Evolutionary conservation across 1,140 invertebrate genomes (phyloP).

Genomic region (Drosophila repleta): DNA sequence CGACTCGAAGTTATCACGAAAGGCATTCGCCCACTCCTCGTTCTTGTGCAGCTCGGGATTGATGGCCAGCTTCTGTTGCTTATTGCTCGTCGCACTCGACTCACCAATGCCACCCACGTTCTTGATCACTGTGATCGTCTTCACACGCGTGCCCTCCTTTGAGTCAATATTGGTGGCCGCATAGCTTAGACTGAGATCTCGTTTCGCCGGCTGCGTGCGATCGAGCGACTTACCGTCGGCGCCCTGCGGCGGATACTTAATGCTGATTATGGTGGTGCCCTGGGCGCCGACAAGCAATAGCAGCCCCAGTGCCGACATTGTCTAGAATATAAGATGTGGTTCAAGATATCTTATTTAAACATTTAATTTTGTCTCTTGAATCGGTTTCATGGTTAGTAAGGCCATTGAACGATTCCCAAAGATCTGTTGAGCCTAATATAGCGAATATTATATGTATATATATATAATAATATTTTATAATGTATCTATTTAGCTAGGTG

Average conservation of each 20-base stretch:
- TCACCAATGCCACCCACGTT: slow-evolving; percentile 63
- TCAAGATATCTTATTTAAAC: neutral
- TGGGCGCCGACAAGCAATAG: slow-evolving; percentile 65
- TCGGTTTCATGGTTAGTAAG: slow-evolving; percentile 58
- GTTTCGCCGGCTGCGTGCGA: slow-evolving; percentile 56
- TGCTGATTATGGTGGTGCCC: slow-evolving; percentile 73
- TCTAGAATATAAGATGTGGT: slow-evolving; percentile 31
- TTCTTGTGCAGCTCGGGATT: slow-evolving; percentile 73
- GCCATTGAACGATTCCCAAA: slow-evolving; percentile 29
- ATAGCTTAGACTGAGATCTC: slow-evolving; percentile 80
- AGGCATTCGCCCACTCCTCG: slow-evolving; percentile 75
- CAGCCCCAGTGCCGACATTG: slow-evolving; percentile 63
- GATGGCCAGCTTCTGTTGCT: slow-evolving; percentile 58
- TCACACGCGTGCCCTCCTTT: slow-evolving; percentile 81
- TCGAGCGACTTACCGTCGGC: slow-evolving; percentile 8
- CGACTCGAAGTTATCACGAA: slow-evolving; percentile 78
- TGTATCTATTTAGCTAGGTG: too few relatives aligned
- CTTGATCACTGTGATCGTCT: slow-evolving; percentile 83
- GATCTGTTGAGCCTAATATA: too few relatives aligned
- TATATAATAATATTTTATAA: too few relatives aligned
- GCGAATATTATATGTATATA: too few relatives aligned
- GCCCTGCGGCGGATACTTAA: slow-evolving; percentile 62
- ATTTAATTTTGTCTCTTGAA: neutral
- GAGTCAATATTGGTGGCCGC: slow-evolving; percentile 81
- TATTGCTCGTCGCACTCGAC: slow-evolving; percentile 35